Conservation (phyloP, 2,113 vertebrate genomes). For the Anolis sagrei region DNA sequence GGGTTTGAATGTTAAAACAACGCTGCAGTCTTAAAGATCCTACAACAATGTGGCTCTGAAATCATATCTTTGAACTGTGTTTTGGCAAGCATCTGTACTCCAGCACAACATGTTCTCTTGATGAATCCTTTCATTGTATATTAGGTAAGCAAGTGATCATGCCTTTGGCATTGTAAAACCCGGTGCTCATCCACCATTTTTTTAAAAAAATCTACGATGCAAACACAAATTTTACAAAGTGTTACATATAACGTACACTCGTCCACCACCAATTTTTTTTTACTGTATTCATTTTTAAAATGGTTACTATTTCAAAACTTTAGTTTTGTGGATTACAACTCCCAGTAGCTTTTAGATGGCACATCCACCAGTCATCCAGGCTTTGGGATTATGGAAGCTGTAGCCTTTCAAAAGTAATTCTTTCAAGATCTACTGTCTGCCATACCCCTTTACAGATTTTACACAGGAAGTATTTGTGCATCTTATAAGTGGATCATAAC, state of each 20-base stretch:
- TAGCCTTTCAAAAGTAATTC: neutral
- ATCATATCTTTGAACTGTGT: conserved; percentile 64
- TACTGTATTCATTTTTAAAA: too few relatives aligned
- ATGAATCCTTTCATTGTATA: conserved; percentile 60
- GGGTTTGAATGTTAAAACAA: conserved; percentile 56
- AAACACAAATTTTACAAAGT: neutral
- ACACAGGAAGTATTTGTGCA: too few relatives aligned
- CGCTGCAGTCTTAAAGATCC: conserved; percentile 44
- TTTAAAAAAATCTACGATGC: neutral
- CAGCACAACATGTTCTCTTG: conserved; percentile 53
- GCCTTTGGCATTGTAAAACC: conserved; percentile 6
- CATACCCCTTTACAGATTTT: neutral
- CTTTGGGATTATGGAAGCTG: neutral
- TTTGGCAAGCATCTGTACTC: conserved; percentile 64
- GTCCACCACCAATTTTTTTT: too few relatives aligned
- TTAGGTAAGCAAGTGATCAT: conserved; percentile 59
- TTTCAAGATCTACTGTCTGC: neutral
- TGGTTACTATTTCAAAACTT: too few relatives aligned
- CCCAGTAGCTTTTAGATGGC: neutral
- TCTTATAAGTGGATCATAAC: too few relatives aligned
- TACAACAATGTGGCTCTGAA: conserved; percentile 52
- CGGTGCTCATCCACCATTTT: neutral
- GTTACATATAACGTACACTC: too few relatives aligned
- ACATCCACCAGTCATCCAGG: neutral
- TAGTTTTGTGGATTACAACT: neutral